Conservation (phyloP, 2,888 invertebrate species). For the Fragum fragum region DNA sequence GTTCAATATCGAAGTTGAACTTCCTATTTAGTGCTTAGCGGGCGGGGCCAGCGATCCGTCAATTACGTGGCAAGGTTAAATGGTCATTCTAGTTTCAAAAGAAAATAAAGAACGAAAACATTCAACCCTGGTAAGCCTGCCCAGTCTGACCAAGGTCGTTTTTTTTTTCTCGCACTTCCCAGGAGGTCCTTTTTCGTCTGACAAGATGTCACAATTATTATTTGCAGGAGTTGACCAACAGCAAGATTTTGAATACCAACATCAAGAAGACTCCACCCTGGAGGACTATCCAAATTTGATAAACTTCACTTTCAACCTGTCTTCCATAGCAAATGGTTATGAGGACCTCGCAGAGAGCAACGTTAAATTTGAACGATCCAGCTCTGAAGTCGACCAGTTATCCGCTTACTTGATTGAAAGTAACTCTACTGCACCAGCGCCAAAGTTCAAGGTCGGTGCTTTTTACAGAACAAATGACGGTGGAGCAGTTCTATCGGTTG, state of each 20-base stretch:
- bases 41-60: too few species aligned
- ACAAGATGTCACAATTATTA: too few species aligned
- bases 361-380: neutral
- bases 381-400: neutral
- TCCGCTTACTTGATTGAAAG: neutral
- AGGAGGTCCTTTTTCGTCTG: too few species aligned
- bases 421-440: neutral
- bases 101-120: too few species aligned
- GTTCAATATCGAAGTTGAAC: too few species aligned
- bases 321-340: neutral
- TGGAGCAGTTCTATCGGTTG: neutral
- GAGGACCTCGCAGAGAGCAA: neutral
- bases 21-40: too few species aligned
- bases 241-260: neutral
- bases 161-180: too few species aligned
- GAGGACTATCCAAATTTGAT: neutral
- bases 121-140: too few species aligned
- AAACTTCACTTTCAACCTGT: neutral
- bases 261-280: neutral
- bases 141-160: too few species aligned
- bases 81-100: too few species aligned
- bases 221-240: too few species aligned
- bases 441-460: neutral
- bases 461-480: neutral
- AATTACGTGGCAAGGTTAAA: too few species aligned